Conservation (phyloP, 2,888 invertebrate genomes). For the Dynastes hyllus region DNA sequence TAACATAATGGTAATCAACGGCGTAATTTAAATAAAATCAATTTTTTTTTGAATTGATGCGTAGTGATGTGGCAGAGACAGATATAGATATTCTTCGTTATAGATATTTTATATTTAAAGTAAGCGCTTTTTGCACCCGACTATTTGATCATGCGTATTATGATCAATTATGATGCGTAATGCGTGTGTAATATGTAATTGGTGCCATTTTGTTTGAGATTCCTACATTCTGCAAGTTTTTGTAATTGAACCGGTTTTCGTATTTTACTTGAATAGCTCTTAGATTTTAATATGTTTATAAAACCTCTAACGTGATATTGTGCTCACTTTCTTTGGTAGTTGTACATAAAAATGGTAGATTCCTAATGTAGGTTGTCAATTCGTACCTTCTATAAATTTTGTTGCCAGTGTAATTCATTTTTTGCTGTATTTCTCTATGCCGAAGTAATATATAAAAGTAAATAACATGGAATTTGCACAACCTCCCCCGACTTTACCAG, state of each 20-base stretch:
- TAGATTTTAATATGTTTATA: slow-evolving; percentile 24
- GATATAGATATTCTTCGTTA: too few relatives aligned
- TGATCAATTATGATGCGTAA: neutral
- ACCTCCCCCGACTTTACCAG: slow-evolving; percentile 72
- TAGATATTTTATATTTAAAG: too few relatives aligned
- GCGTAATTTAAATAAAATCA: too few relatives aligned
- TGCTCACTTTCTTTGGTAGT: neutral
- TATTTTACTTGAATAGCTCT: neutral
- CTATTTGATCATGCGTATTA: too few relatives aligned
- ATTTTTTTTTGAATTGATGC: too few relatives aligned
- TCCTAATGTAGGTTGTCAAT: slow-evolving; percentile 26
- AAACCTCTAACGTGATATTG: slow-evolving; percentile 4
- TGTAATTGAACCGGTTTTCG: slow-evolving; percentile 12
- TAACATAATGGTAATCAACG: too few relatives aligned
- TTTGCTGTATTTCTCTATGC: slow-evolving; percentile 14
- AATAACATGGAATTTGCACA: slow-evolving; percentile 67
- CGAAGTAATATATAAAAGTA: slow-evolving; percentile 5
- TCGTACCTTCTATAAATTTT: neutral
- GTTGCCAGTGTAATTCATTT: neutral
- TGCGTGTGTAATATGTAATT: slow-evolving; percentile 31
- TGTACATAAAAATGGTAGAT: slow-evolving; percentile 22
- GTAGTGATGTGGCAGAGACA: too few relatives aligned
- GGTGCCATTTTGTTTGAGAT: slow-evolving; percentile 47
- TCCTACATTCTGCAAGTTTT: slow-evolving; percentile 18
- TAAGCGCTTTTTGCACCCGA: too few relatives aligned